Conservation (phyloP, 1,140 invertebrate species). For the Apis dorsata region DNA sequence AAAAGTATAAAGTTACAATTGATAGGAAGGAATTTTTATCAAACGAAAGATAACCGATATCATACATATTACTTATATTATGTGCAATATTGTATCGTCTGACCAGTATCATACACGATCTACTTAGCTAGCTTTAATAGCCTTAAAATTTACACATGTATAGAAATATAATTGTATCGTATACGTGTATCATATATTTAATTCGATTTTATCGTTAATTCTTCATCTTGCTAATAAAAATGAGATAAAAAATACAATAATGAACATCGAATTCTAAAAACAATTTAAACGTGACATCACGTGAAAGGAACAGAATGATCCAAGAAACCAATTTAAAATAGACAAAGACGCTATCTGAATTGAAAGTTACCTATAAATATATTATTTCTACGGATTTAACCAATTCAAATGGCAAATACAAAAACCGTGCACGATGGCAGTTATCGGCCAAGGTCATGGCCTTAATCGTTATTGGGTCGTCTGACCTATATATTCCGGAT, state of each 20-base stretch:
- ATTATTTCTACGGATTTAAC: slow-evolving; percentile 3
- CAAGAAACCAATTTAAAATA: not conserved
- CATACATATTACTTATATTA: no score
- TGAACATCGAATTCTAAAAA: not conserved
- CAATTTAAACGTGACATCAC: no score
- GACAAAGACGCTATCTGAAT: not conserved
- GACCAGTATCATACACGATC: not conserved
- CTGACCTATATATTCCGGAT: slow-evolving; percentile 27
- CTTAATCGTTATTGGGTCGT: slow-evolving; percentile 45
- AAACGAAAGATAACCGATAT: no score
- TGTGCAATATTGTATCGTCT: not conserved
- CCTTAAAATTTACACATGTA: no score
- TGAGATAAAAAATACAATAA: not conserved
- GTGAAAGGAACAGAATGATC: not conserved
- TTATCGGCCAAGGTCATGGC: slow-evolving; percentile 40
- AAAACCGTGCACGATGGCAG: slow-evolving; percentile 16
- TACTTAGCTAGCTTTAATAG: not conserved
- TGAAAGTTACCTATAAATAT: slow-evolving; percentile 11
- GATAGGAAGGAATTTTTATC: no score
- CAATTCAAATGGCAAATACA: not conserved
- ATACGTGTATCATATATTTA: no score
- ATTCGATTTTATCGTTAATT: no score
- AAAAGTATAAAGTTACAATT: no score
- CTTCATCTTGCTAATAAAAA: no score
- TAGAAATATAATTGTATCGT: no score